phyloP scores from a whole-genome alignment of 2,113 vertebrate genomes.

The Leptobrachium leishanense region DNA sequence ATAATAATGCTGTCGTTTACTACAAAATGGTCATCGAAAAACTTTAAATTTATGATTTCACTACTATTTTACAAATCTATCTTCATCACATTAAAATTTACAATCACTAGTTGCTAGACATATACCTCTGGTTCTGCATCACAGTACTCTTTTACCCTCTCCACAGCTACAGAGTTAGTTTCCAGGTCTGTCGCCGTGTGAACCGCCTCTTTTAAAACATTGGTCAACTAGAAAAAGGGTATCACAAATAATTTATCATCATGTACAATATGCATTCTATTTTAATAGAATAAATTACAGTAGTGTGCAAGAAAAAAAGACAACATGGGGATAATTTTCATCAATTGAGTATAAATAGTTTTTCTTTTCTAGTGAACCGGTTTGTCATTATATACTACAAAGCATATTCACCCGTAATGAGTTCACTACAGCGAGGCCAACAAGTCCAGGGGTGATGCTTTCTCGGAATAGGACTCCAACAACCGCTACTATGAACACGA shows the following conservation, averaged over 20 bases:
- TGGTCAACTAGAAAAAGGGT: conserved; percentile 30
- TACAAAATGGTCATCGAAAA: too few relatives aligned
- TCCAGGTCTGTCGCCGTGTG: conserved; percentile 42
- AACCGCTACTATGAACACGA: conserved; percentile 42
- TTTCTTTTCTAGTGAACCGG: not conserved
- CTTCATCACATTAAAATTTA: too few relatives aligned
- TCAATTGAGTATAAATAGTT: too few relatives aligned
- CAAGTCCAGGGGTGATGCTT: conserved; percentile 30
- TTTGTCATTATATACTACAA: not conserved
- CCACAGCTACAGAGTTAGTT: conserved; percentile 43
- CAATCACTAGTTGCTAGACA: not conserved
- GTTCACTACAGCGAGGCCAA: conserved; percentile 45
- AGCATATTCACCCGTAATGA: conserved; percentile 34
- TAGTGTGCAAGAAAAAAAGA: too few relatives aligned
- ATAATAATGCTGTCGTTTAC: too few relatives aligned
- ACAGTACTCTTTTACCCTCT: conserved; percentile 49
- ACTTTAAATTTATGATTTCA: too few relatives aligned
- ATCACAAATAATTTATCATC: not conserved
- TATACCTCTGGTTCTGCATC: conserved; percentile 41
- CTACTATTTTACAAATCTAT: too few relatives aligned
- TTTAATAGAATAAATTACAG: too few relatives aligned
- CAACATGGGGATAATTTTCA: too few relatives aligned
- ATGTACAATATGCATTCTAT: not conserved
- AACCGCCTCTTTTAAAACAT: conserved; percentile 33
- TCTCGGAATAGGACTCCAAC: conserved; percentile 41